phyloP scores from a whole-genome alignment of 2,113 vertebrate species.

The Podiceps cristatus region DNA sequence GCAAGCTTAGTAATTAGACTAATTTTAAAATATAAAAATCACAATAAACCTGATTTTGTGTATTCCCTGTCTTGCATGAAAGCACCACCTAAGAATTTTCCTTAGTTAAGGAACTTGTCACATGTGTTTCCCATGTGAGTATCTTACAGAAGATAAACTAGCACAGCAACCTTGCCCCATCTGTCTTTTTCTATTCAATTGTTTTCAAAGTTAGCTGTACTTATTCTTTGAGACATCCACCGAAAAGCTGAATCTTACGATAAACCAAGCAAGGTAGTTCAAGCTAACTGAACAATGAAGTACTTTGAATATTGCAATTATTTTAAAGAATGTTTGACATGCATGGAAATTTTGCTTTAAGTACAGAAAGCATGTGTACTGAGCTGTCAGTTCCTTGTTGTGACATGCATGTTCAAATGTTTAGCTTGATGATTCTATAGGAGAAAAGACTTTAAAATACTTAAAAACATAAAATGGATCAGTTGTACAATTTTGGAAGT shows the following conservation, averaged over 20 bases:
- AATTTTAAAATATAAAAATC: background rate
- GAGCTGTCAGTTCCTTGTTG: background rate
- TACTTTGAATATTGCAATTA: background rate
- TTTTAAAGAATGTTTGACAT: background rate
- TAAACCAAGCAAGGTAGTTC: background rate
- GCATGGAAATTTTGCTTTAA: background rate
- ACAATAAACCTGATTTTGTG: background rate
- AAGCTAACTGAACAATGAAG: background rate
- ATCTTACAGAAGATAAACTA: background rate
- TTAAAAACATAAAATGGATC: background rate
- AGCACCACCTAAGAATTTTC: background rate
- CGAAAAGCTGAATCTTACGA: background rate
- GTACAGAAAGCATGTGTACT: background rate
- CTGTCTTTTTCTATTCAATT: background rate
- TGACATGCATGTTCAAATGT: background rate
- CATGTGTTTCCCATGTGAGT: background rate
- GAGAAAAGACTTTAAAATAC: background rate
- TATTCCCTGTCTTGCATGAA: background rate
- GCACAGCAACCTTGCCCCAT: background rate
- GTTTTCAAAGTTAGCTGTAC: background rate
- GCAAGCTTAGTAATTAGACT: background rate
- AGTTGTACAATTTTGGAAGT: background rate
- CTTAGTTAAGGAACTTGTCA: background rate
- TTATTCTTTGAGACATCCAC: background rate
- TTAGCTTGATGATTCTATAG: background rate